phyloP scores from a whole-genome alignment of 2,113 vertebrate genomes.

The Hippocampus mohnikei region DNA sequence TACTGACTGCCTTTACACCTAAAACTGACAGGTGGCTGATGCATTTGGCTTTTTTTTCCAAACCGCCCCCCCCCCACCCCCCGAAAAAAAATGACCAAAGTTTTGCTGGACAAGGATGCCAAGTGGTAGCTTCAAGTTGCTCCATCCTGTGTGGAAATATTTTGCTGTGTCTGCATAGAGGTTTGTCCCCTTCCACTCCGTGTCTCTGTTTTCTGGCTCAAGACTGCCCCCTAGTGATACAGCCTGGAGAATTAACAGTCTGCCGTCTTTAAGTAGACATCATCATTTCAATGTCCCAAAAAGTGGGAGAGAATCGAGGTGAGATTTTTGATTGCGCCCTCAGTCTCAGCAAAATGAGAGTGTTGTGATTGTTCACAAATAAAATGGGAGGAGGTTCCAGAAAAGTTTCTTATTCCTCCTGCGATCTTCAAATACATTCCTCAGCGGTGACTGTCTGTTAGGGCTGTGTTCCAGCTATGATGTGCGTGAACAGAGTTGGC shows the following conservation, averaged over 20 bases:
- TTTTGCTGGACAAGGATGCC: not conserved
- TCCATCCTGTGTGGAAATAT: conserved; percentile 10
- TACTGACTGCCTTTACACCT: conserved; percentile 27
- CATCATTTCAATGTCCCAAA: conserved; percentile 63
- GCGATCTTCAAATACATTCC: conserved; percentile 3
- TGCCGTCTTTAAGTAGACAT: conserved; percentile 35
- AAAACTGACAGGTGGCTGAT: conserved; percentile 16
- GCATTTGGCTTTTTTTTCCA: too few species aligned
- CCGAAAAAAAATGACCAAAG: not conserved
- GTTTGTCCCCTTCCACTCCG: not conserved
- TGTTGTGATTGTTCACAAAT: not conserved
- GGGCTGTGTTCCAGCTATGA: not conserved
- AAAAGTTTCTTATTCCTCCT: not conserved
- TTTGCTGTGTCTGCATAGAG: conserved; percentile 15
- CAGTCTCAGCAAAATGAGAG: not conserved
- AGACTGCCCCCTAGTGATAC: conserved; percentile 71
- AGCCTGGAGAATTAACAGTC: not conserved
- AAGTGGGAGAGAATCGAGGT: conserved; percentile 31
- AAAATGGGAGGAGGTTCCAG: not conserved
- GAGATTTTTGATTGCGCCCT: not conserved
- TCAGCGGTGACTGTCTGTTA: not conserved
- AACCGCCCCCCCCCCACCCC: too few species aligned
- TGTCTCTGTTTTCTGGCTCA: conserved; percentile 60
- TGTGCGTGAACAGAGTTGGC: not conserved
- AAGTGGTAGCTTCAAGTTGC: conserved; percentile 2